Conservation (phyloP, 2,113 vertebrate genomes). For the Lepidothrix coronata region DNA sequence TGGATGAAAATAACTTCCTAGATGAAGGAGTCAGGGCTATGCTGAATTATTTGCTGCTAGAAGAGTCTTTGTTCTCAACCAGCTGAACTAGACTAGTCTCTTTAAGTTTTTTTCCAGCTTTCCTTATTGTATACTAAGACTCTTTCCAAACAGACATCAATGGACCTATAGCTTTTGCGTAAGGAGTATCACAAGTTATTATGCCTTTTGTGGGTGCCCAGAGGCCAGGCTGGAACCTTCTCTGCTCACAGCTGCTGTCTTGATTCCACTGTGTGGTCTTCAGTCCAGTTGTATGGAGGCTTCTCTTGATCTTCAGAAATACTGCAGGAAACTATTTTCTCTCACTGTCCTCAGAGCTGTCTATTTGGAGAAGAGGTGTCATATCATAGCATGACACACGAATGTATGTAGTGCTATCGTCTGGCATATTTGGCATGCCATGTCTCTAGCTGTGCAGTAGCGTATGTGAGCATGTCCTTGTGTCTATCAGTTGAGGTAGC, state of each 20-base stretch:
- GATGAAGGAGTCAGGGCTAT: background rate
- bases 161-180: background rate
- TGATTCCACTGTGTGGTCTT: background rate
- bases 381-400: rapidly evolving
- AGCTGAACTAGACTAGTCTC: background rate
- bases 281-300: background rate
- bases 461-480: background rate
- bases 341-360: background rate
- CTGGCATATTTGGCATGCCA: background rate
- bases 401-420: background rate
- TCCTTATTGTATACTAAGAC: background rate
- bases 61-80: background rate
- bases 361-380: background rate
- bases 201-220: background rate
- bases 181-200: background rate
- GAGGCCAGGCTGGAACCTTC: background rate
- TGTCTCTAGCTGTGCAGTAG: background rate
- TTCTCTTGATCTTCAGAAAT: background rate
- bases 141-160: background rate
- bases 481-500: background rate
- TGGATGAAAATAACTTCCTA: background rate
- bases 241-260: background rate
- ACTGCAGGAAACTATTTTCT: background rate
- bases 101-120: background rate
- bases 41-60: background rate